These are phyloP conservation scores for Alfaro cultratus DNA, from an alignment of 2,797 vertebrate genomes.

Conservation along the genomic window DNA sequence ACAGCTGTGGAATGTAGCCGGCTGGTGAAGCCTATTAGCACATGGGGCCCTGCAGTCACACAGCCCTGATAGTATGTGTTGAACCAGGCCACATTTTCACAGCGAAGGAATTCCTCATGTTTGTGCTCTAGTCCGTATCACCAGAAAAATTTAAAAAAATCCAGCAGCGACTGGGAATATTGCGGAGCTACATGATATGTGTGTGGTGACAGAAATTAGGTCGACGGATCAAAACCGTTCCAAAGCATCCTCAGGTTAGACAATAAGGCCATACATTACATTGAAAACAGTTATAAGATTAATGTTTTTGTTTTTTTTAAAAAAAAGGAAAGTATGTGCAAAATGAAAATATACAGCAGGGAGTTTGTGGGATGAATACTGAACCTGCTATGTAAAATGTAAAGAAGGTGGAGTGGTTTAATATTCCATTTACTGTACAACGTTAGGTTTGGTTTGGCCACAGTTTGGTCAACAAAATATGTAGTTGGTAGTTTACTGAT, in stretches of 20 bases:
- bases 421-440: not conserved
- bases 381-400: not conserved
- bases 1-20: constrained; percentile 79
- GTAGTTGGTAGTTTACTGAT: not conserved
- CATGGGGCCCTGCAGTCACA: constrained; percentile 58
- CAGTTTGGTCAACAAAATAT: not conserved
- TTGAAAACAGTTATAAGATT: not conserved
- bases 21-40: constrained; percentile 74
- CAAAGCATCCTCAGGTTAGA: not conserved
- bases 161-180: constrained; percentile 7
- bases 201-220: not conserved
- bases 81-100: constrained; percentile 5
- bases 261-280: not conserved
- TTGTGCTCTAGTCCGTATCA: constrained; percentile 18
- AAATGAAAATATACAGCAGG: not conserved
- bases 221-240: not conserved
- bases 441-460: not conserved
- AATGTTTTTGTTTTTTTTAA: too few species aligned
- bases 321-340: too few species aligned
- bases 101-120: constrained; percentile 18
- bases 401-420: not conserved
- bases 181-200: not conserved
- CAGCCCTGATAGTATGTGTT: constrained; percentile 46
- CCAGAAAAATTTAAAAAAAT: not conserved
- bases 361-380: not conserved